Percentiles rank a stretch among this genome's conserved stretches.
phyloP scores from a whole-genome alignment of 2,113 vertebrate genomes.

The Indri indri region DNA sequence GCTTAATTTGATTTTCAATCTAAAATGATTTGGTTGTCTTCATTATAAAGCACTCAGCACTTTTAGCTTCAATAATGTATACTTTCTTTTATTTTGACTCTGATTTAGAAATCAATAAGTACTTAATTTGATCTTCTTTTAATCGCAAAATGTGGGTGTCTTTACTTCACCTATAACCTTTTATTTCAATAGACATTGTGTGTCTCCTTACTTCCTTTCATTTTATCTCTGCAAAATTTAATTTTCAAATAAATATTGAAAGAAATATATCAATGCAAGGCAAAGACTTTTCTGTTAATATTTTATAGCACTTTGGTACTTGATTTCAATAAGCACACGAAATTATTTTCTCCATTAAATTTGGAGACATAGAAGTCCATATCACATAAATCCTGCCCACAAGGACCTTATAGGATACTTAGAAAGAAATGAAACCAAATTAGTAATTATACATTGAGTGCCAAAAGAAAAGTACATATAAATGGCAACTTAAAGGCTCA shows the following conservation, averaged over 20 bases:
- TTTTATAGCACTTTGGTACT: neutral
- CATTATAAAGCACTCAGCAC: neutral
- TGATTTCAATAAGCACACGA: neutral
- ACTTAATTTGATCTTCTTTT: constrained; percentile 8
- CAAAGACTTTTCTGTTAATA: neutral
- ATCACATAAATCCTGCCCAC: neutral
- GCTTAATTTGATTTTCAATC: constrained; percentile 40
- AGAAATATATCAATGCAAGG: neutral
- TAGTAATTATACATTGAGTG: neutral
- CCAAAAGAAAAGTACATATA: neutral
- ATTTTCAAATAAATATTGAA: neutral
- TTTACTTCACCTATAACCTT: neutral
- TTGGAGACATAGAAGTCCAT: neutral
- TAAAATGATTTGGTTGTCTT: constrained; percentile 1
- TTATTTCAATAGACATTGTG: neutral
- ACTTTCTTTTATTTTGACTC: constrained; percentile 48
- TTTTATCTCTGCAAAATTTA: neutral
- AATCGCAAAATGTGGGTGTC: neutral
- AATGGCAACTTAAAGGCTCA: neutral
- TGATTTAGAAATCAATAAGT: constrained; percentile 29
- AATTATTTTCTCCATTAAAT: neutral
- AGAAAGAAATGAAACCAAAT: neutral
- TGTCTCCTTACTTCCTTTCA: neutral
- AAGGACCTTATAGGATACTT: neutral
- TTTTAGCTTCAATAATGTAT: constrained; percentile 13